Evolutionary conservation across 1,140 invertebrate genomes (phyloP).

Genomic region (Mamestra configurata): DNA sequence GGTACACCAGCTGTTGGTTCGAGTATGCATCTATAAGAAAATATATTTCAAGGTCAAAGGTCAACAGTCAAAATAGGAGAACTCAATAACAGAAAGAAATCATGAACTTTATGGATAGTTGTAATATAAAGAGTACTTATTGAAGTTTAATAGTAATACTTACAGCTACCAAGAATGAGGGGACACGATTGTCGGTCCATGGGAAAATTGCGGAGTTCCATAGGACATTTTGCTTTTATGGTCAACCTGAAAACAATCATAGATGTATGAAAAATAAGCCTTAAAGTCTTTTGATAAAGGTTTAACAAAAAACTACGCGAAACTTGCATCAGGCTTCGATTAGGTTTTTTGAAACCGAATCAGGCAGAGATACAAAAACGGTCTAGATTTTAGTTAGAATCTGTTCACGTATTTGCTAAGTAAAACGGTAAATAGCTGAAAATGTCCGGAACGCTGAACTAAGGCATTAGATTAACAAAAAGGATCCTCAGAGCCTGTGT

Average conservation of each 20-base stretch:
- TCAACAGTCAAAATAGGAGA: constrained; percentile 42
- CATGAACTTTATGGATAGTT: too few species aligned
- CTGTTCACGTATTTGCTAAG: constrained; percentile 32
- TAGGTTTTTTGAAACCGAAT: not conserved
- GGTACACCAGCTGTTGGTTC: constrained; percentile 95
- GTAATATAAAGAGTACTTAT: too few species aligned
- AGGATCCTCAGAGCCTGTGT: constrained; percentile 31
- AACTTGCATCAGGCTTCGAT: not conserved
- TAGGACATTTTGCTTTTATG: constrained; percentile 98
- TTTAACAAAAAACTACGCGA: not conserved
- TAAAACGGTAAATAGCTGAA: constrained; percentile 39
- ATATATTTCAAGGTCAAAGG: not conserved
- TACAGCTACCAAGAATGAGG: constrained; percentile 97
- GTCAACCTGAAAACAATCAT: constrained; percentile 92
- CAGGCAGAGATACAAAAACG: not conserved
- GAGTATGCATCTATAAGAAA: constrained; percentile 95
- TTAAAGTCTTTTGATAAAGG: not conserved
- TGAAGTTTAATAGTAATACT: constrained; percentile 89
- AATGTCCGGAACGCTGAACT: constrained; percentile 24
- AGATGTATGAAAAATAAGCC: too few species aligned
- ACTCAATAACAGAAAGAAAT: too few species aligned
- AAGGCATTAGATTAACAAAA: constrained; percentile 20
- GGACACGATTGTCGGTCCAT: constrained; percentile 98
- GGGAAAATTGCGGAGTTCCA: constrained; percentile 98
- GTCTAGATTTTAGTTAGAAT: not conserved